Conservation (phyloP, 2,888 invertebrate genomes). For the Lypha dubia region DNA sequence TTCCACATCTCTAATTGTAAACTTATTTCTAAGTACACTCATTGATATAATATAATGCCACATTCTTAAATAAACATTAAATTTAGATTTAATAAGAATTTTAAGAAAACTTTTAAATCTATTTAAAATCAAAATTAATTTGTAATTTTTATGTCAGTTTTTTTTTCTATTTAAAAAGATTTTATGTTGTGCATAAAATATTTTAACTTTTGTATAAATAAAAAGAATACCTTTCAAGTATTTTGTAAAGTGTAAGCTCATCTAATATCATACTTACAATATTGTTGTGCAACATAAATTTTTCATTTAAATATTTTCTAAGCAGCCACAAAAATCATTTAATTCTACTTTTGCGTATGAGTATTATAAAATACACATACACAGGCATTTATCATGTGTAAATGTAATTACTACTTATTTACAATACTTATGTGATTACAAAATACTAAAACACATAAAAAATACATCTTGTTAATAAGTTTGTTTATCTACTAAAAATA, state of each 20-base stretch:
- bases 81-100: too few species aligned
- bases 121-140: too few species aligned
- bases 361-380: neutral
- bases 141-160: too few species aligned
- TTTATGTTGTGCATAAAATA: too few species aligned
- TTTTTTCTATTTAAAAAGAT: too few species aligned
- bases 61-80: too few species aligned
- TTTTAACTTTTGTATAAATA: too few species aligned
- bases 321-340: neutral
- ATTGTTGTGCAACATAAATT: neutral
- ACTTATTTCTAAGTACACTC: too few species aligned
- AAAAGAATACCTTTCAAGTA: too few species aligned
- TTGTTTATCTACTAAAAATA: slow-evolving; percentile 42
- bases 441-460: neutral
- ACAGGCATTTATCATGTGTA: neutral
- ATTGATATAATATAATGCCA: too few species aligned
- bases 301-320: neutral
- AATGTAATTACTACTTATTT: slow-evolving; percentile 42
- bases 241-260: neutral
- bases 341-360: neutral
- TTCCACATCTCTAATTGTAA: too few species aligned
- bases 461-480: slow-evolving; percentile 55
- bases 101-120: too few species aligned
- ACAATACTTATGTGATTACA: slow-evolving; percentile 36
- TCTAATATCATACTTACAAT: neutral